Percentiles rank a stretch among this genome's conserved stretches.
Conservation (phyloP, 2,113 vertebrate species). For the Pachypanchax playfairii region DNA sequence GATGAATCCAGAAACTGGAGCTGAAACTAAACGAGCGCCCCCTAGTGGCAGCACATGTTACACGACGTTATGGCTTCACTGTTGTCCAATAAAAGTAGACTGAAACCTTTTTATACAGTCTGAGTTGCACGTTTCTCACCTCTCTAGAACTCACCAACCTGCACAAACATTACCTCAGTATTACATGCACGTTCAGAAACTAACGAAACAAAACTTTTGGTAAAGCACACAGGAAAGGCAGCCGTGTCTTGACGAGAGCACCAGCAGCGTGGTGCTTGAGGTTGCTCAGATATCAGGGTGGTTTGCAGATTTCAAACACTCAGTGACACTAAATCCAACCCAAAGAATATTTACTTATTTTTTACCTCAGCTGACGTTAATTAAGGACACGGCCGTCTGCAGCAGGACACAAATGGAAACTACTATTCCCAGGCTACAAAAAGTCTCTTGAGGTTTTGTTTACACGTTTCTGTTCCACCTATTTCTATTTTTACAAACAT, state of each 20-base stretch:
- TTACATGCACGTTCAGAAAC: neutral
- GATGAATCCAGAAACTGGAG: too few species aligned
- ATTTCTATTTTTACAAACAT: conserved; percentile 28
- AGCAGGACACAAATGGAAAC: conserved; percentile 6
- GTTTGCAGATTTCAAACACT: conserved; percentile 44
- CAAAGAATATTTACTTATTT: conserved; percentile 31
- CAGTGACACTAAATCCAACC: conserved; percentile 56
- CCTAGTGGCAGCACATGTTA: too few species aligned
- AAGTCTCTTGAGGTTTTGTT: conserved; percentile 13
- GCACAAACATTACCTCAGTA: neutral
- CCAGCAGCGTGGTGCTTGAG: conserved; percentile 12
- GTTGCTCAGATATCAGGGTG: conserved; percentile 15
- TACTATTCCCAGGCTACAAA: neutral
- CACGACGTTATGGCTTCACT: too few species aligned
- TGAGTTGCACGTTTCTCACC: neutral
- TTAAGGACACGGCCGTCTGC: conserved; percentile 32
- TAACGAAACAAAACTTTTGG: conserved; percentile 3
- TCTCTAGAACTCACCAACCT: neutral
- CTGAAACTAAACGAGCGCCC: too few species aligned
- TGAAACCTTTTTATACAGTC: too few species aligned
- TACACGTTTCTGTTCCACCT: conserved; percentile 15
- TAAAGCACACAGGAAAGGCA: conserved; percentile 30
- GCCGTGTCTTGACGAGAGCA: conserved; percentile 23
- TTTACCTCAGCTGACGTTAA: conserved; percentile 37
- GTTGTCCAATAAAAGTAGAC: too few species aligned